Percentiles rank a stretch among this genome's conserved stretches.
Conservation (phyloP, 1,140 invertebrate species). For the Ectropis grisescens region DNA sequence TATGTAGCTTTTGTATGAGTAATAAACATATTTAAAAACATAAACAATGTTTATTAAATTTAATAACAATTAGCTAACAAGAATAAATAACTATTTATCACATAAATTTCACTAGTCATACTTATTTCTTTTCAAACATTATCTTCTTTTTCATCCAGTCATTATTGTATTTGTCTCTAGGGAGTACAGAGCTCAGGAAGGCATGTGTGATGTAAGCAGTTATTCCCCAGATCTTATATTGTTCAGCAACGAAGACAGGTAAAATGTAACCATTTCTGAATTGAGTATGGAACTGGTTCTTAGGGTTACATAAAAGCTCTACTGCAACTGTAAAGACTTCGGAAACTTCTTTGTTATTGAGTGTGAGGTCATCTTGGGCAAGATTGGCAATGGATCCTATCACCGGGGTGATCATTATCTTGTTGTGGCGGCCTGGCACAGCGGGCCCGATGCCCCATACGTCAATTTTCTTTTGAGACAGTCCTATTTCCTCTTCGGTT, state of each 20-base stretch:
- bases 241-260: constrained; percentile 44
- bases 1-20: constrained; percentile 38
- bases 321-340: constrained; percentile 82
- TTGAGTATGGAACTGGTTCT: constrained; percentile 60
- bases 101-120: constrained; percentile 1
- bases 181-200: constrained; percentile 40
- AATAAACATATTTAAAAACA: constrained; percentile 23
- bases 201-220: constrained; percentile 58
- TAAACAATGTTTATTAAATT: constrained; percentile 11
- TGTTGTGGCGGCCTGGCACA: constrained; percentile 68
- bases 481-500: constrained; percentile 88
- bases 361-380: constrained; percentile 65
- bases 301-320: constrained; percentile 75
- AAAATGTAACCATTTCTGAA: constrained; percentile 43
- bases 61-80: constrained; percentile 4
- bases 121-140: constrained; percentile 7
- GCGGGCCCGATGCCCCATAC: constrained; percentile 77
- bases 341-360: constrained; percentile 83
- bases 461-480: constrained; percentile 75
- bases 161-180: constrained; percentile 47
- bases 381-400: constrained; percentile 76
- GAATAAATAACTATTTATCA: constrained; percentile 1
- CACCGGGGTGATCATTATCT: constrained; percentile 79
- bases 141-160: constrained; percentile 36
- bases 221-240: constrained; percentile 59